Percentiles rank a stretch among this genome's conserved stretches.
These are phyloP conservation scores for Panulirus ornatus DNA, from an alignment of 1,140 invertebrate species.

Conservation along the genomic window DNA sequence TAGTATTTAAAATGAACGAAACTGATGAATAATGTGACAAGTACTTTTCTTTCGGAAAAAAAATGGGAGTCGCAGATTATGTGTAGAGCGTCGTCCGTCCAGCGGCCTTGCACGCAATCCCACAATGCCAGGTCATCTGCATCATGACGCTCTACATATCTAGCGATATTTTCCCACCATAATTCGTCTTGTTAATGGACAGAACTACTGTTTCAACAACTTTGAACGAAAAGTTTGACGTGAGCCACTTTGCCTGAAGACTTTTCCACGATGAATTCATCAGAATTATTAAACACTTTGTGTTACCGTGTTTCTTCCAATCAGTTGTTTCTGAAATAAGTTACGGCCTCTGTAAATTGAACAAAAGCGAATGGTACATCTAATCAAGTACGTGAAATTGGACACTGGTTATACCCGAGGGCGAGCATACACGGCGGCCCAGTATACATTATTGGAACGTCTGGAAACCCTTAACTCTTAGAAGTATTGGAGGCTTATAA, in stretches of 20 bases:
- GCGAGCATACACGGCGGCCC: neutral
- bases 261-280: no score
- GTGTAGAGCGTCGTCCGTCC: neutral
- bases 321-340: neutral
- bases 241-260: no score
- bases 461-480: neutral
- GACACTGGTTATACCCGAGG: neutral
- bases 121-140: neutral
- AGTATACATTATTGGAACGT: constrained; percentile 10
- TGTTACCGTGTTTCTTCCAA: neutral
- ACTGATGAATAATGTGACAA: neutral
- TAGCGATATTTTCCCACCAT: neutral
- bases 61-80: neutral
- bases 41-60: neutral
- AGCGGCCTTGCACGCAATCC: neutral
- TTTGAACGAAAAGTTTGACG: neutral
- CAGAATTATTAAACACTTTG: no score
- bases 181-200: neutral
- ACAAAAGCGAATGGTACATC: neutral
- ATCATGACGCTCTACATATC: neutral
- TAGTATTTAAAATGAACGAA: neutral
- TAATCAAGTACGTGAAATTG: neutral
- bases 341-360: neutral
- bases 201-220: neutral
- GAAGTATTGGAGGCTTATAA: neutral